Conservation (phyloP, 2,113 vertebrate genomes). For the Grantiella picta region DNA sequence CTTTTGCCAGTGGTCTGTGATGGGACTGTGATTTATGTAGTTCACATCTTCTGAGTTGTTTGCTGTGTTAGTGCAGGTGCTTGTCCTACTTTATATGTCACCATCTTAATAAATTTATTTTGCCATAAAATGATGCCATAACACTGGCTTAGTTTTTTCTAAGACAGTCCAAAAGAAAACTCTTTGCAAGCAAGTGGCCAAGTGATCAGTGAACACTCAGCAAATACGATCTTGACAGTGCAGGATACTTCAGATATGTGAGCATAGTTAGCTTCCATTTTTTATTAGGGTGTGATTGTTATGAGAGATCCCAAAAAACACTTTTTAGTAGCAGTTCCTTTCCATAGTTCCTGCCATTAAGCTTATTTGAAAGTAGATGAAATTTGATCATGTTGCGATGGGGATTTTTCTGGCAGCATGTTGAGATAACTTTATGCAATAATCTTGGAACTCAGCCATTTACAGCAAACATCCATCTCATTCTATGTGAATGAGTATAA, state of each 20-base stretch:
- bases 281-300: background rate
- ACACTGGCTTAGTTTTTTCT: background rate
- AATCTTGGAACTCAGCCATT: background rate
- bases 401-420: background rate
- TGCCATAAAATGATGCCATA: background rate
- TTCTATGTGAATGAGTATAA: background rate
- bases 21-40: background rate
- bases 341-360: background rate
- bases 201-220: background rate
- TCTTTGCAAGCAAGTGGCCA: background rate
- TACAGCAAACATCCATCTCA: background rate
- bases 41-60: background rate
- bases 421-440: background rate
- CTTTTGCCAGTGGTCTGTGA: background rate
- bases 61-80: background rate
- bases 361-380: background rate
- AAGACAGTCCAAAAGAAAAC: background rate
- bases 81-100: background rate
- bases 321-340: background rate
- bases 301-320: background rate
- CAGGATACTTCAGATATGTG: background rate
- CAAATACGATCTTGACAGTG: rapidly evolving
- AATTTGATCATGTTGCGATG: background rate
- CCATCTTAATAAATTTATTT: background rate
- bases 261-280: background rate